These are phyloP conservation scores for Hipparchia semele DNA, from an alignment of 2,888 invertebrate genomes.

Conservation along the genomic window DNA sequence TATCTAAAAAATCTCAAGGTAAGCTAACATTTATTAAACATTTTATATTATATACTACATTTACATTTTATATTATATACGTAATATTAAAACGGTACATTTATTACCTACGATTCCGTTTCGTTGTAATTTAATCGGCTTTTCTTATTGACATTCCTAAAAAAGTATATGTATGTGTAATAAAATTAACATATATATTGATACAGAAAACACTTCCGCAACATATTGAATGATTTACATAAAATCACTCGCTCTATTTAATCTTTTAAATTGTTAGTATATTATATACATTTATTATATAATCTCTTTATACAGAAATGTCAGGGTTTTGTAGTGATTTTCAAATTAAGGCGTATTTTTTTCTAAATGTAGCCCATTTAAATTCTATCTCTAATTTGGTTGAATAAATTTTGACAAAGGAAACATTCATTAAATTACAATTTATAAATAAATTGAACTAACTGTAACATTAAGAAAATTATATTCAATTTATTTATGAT, in stretches of 20 bases:
- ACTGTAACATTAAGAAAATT: not conserved
- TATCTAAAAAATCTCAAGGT: conserved; percentile 21
- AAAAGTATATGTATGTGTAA: conserved; percentile 16
- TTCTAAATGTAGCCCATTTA: not conserved
- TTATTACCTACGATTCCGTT: not conserved
- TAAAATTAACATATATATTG: conserved; percentile 33
- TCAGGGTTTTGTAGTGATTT: conserved; percentile 24
- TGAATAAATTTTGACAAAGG: not conserved
- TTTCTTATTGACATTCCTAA: conserved; percentile 24
- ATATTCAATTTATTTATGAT: not conserved
- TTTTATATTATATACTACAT: conserved; percentile 5
- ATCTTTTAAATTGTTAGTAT: conserved; percentile 25
- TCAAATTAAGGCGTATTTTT: not conserved
- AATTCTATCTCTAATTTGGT: not conserved
- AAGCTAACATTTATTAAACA: conserved; percentile 15
- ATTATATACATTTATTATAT: not conserved
- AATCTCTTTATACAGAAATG: conserved; percentile 35
- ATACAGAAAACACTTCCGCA: conserved; percentile 22
- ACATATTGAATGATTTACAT: conserved; percentile 26
- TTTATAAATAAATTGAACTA: not conserved
- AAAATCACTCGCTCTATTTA: conserved; percentile 25
- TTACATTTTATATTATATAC: conserved; percentile 13
- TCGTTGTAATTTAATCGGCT: conserved; percentile 5
- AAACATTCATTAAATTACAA: not conserved
- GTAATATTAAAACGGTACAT: conserved; percentile 18